Base-by-base conservation (phyloP, 53 echinoderm and acorn worm species). In the Stichopus horrens region DNA sequence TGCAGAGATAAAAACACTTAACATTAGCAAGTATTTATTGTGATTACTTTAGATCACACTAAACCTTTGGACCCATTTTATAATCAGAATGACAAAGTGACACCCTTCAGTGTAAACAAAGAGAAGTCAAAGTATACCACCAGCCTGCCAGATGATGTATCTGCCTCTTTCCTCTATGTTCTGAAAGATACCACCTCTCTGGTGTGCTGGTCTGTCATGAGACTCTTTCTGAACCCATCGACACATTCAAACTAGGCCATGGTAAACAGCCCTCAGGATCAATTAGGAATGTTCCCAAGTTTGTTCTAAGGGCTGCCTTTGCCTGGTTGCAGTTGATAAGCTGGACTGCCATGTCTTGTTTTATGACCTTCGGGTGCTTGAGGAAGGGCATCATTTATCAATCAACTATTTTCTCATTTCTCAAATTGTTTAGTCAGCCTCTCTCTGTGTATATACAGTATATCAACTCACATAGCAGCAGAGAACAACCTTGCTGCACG, bases 251-350 rank as follows among this genome's bases (percentile, higher is more conserved):
- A 56, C 56, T 81, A 81, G 81, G 81, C 56, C 81, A 81, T 5
- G 81, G 81, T 81, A 81, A 81, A 81, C 81, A 81, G 81, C 81
- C 81, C 81, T 81, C 57, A 81, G 81, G 57, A 57, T 81, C 22
- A 81, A 81, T 81, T 58, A 81, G 81, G 55, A 81, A 81, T 81
- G 58, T 81, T 81, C 20, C 20, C 81, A 56, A 56, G 57, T 57
- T 81, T 81, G 81, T 56, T 81, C 57, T 81, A 81, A 55, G 19
- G 9, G 10, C 16, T 56, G 52, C n/a, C 71, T 20, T 71, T 57
- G 81, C 56, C 57, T 21, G 81, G 22, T 21, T 81, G 57, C 81
- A 18, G 81, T 58, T 58, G 58, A 81, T 18, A 57, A 81, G 81
- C 55, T 57, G 23, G 57, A 57, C 58, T 81, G 81, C 56, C 57